Conservation (phyloP, 2,797 vertebrate species). For the Enteromius mattozi region DNA sequence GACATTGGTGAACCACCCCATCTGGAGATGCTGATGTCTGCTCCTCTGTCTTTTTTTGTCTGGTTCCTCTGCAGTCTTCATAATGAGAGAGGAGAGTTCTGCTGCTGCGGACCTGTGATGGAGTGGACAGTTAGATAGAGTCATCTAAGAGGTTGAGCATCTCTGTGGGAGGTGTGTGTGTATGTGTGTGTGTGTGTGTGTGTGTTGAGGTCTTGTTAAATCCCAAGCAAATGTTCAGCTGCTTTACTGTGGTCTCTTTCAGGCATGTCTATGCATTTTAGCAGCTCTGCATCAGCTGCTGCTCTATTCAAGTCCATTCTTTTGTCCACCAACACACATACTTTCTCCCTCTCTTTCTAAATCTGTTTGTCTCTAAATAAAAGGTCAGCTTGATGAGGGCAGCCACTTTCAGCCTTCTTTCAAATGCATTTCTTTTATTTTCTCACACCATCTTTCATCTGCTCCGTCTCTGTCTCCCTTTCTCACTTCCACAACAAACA, state of each 20-base stretch:
- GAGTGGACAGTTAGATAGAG: slow-evolving; percentile 62
- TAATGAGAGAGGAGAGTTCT: slow-evolving; percentile 52
- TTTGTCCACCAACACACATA: slow-evolving; percentile 58
- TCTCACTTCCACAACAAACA: slow-evolving; percentile 53
- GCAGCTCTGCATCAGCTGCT: slow-evolving; percentile 57
- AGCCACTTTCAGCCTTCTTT: slow-evolving; percentile 66
- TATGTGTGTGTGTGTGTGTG: slow-evolving; percentile 56
- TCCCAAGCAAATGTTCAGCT: slow-evolving; percentile 69
- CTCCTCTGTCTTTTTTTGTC: slow-evolving; percentile 53
- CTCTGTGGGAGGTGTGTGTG: slow-evolving; percentile 51
- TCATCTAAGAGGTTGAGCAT: slow-evolving; percentile 53
- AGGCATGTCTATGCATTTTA: slow-evolving; percentile 70
- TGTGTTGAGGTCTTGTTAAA: slow-evolving; percentile 64
- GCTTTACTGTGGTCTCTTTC: slow-evolving; percentile 77
- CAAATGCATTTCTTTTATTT: slow-evolving; percentile 57
- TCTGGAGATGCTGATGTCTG: slow-evolving; percentile 41
- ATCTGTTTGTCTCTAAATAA: slow-evolving; percentile 82
- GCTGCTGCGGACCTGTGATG: slow-evolving; percentile 67
- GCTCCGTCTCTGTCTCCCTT: slow-evolving; percentile 54
- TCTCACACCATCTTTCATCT: slow-evolving; percentile 50
- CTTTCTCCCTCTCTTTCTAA: slow-evolving; percentile 67
- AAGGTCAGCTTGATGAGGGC: slow-evolving; percentile 75
- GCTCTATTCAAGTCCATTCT: slow-evolving; percentile 59
- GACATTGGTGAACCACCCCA: slow-evolving; percentile 67
- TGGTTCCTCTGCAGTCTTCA: slow-evolving; percentile 52